A percentile compares a stretch with the other conserved stretches of the same genome.
These are phyloP conservation scores for Ichneumoninae sp. DNA, from an alignment of 2,888 invertebrate species.

Conservation along the genomic window DNA sequence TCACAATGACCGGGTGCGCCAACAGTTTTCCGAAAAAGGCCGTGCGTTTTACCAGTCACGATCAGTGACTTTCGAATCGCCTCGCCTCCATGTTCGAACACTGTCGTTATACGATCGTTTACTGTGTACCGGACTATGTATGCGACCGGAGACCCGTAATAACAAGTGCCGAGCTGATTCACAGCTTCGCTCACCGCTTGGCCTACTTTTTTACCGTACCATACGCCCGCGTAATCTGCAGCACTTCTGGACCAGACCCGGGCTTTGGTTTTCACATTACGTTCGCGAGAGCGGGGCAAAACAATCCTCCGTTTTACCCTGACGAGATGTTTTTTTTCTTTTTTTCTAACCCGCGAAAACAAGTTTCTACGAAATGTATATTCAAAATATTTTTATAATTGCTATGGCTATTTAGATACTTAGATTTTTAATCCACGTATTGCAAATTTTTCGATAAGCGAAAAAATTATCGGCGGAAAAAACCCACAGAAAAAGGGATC, in stretches of 20 bases:
- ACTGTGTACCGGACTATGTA: neutral
- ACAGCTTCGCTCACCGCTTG: neutral
- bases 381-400: neutral
- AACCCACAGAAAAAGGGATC: neutral
- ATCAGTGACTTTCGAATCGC: slow-evolving; percentile 3
- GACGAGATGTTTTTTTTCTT: neutral
- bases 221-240: neutral
- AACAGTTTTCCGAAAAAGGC: neutral
- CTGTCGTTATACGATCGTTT: neutral
- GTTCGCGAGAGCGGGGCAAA: neutral
- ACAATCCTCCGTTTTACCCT: neutral
- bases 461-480: neutral
- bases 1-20: neutral
- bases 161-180: slow-evolving; percentile 15
- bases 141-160: neutral
- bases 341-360: neutral
- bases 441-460: too few relatives aligned
- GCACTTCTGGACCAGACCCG: neutral
- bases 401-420: neutral
- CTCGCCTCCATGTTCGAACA: neutral
- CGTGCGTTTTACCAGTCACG: neutral
- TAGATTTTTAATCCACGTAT: neutral
- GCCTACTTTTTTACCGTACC: slow-evolving; percentile 1
- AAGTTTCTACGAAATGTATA: too few relatives aligned
- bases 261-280: neutral